Evolutionary conservation across 2,113 vertebrate genomes (phyloP), one percentile per base, ranked within the genome.

Genomic region (Nansenia antarctica): DNA sequence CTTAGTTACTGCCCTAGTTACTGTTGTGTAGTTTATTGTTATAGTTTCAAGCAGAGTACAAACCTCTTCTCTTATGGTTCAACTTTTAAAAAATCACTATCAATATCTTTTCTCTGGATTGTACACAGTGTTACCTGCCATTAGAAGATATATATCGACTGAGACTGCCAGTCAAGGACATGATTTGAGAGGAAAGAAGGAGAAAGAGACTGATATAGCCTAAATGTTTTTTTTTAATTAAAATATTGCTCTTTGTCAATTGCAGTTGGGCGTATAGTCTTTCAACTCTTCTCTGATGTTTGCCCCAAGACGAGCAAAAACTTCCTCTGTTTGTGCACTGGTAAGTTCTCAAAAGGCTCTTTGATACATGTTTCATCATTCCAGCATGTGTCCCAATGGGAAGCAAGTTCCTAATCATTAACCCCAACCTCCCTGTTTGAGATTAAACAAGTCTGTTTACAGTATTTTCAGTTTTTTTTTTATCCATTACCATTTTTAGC

Each of bases 271-370:
- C 95, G 96, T 54, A 99, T 99, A 80, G 95, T 99, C 86, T 98
- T 98, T 92, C 97, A 99, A 74, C 96, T 99, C 69, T 99, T 98
- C 90, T 99, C 90, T 31, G 98, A 99, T 80, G 82, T 97, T 80
- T 99, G 98, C 93, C 97, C 98, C 77, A 98, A 96, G 93, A 99
- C 98, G 30, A 96, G 98, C 88, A 98, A 96, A 92, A 99, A 99
- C 88, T 99, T 99, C 82, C 95, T 98, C 81, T 96, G 93, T 87
- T 86, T 99, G 74, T 99, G 97, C 88, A 98, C 97, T 14, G 98
- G 98, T 99, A 85, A 69, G 92, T 93, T 75, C 54, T 55, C 3
- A 49, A 65, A 31, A 63, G 9, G 24, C 26, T 31, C 37, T 20
- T 18, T 32, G n/a, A n/a, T n/a, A n/a, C 18, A n/a, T 49, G n/a